These are phyloP conservation scores for Gallinago nigripennis DNA, from an alignment of 2,797 vertebrate species.

Conservation along the genomic window DNA sequence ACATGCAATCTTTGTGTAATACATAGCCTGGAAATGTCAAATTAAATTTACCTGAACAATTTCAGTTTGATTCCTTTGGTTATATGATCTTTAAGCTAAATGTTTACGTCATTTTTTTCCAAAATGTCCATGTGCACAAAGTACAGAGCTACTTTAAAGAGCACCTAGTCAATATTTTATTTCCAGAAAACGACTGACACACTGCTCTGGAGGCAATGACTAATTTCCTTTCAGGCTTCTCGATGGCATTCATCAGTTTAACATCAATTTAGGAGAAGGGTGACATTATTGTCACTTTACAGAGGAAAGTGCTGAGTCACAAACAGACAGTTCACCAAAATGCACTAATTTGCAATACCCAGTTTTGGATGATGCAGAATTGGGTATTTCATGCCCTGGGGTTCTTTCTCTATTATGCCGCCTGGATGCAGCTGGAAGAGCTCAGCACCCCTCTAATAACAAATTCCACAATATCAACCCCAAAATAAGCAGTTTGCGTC, in stretches of 20 bases:
- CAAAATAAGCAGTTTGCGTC: neutral
- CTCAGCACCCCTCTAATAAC: neutral
- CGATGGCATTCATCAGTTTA: neutral
- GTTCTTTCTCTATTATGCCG: neutral
- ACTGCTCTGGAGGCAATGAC: conserved; percentile 11
- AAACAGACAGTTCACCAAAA: neutral
- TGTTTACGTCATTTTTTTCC: neutral
- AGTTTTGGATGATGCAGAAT: neutral
- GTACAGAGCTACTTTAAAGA: neutral
- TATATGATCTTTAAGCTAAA: neutral
- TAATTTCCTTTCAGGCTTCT: conserved; percentile 20
- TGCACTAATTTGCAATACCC: neutral
- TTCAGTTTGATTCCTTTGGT: neutral
- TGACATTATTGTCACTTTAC: neutral
- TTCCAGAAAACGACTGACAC: neutral
- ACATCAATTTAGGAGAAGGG: conserved; percentile 13
- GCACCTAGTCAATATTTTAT: neutral
- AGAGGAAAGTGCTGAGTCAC: conserved; percentile 30
- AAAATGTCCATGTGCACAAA: neutral
- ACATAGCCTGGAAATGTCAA: neutral
- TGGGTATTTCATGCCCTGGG: neutral
- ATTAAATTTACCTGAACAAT: neutral
- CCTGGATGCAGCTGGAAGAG: neutral
- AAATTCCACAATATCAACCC: neutral
- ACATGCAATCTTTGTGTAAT: neutral